Evolutionary conservation across 2,113 vertebrate genomes (phyloP).

Genomic region (Campylorhamphus procurvoides): DNA sequence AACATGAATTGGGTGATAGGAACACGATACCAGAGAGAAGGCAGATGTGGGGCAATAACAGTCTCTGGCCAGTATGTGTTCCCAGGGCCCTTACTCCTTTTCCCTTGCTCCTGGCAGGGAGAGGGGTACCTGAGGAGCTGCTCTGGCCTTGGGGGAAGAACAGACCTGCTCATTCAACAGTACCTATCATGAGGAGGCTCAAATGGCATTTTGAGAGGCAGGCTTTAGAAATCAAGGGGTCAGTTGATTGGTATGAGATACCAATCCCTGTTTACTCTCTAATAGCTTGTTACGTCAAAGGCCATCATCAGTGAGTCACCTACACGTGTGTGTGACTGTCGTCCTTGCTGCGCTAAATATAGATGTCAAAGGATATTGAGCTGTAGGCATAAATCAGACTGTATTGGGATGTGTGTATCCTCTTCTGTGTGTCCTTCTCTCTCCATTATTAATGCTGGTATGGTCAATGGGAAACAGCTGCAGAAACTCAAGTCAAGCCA

Average conservation of each 20-base stretch:
- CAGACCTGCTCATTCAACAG: rapidly evolving
- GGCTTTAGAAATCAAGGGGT: neutral
- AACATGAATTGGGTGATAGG: neutral
- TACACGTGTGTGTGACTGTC: neutral
- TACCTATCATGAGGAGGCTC: neutral
- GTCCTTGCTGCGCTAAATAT: constrained; percentile 6
- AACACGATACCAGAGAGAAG: neutral
- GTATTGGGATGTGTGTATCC: neutral
- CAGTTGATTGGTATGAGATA: neutral
- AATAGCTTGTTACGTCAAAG: neutral
- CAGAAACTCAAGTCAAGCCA: neutral
- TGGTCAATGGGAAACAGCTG: neutral
- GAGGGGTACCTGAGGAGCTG: neutral
- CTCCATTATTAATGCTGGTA: neutral
- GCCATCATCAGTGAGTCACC: constrained; percentile 32
- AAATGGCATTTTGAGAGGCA: neutral
- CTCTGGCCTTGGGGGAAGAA: neutral
- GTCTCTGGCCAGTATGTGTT: neutral
- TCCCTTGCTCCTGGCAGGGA: neutral
- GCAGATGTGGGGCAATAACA: neutral
- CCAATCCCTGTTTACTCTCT: neutral
- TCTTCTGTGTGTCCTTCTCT: neutral
- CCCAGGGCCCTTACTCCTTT: neutral
- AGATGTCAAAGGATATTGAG: neutral
- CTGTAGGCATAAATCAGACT: neutral